Evolutionary conservation across 2,113 vertebrate genomes (phyloP).

Genomic region (Aramus guarauna): DNA sequence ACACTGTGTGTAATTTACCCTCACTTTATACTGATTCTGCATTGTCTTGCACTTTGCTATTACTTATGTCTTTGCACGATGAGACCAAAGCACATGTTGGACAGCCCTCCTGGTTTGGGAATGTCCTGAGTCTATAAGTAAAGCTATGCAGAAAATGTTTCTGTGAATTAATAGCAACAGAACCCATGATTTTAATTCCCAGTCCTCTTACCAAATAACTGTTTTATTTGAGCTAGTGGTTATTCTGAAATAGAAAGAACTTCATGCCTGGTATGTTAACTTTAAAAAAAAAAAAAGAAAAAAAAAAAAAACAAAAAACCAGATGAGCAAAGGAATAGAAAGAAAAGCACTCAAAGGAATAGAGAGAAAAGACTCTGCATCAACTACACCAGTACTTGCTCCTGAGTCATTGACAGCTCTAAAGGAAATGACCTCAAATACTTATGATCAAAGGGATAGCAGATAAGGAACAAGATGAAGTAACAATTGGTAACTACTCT

Average conservation of each 20-base stretch:
- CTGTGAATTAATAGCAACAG: neutral
- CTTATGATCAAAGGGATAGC: neutral
- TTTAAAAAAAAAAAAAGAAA: too few species aligned
- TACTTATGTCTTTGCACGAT: neutral
- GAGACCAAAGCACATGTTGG: neutral
- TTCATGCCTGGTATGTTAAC: neutral
- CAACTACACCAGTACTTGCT: neutral
- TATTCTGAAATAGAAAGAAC: neutral
- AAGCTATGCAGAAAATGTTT: neutral
- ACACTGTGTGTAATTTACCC: neutral
- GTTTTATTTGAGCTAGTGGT: neutral
- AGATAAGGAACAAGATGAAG: neutral
- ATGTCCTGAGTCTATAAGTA: neutral
- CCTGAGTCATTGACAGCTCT: neutral
- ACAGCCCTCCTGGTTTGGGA: neutral
- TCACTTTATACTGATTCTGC: neutral
- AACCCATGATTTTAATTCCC: neutral
- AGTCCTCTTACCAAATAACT: neutral
- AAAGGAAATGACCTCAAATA: neutral
- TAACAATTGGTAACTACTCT: neutral
- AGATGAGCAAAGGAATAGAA: neutral
- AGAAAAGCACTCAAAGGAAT: neutral
- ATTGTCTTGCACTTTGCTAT: neutral
- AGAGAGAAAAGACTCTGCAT: neutral
- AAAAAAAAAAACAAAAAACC: too few species aligned